These are phyloP conservation scores for Callipepla californica DNA, from an alignment of 2,113 vertebrate genomes.

Conservation along the genomic window DNA sequence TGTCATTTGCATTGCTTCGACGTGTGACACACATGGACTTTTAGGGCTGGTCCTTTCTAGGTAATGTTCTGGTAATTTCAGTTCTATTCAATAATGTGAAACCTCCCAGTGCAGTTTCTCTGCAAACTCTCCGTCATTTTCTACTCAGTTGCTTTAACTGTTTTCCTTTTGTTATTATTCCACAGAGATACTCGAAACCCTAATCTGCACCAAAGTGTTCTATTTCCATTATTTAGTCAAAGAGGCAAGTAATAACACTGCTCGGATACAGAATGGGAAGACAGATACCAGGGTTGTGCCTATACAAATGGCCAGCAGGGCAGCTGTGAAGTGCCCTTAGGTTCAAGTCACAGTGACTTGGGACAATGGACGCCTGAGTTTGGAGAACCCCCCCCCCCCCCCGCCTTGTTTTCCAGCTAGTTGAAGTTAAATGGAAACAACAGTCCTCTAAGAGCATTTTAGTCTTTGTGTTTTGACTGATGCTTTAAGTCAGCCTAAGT, in stretches of 20 bases:
- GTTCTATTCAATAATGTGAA: background rate
- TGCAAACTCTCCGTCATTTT: background rate
- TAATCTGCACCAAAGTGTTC: background rate
- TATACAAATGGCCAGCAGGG: too few relatives aligned
- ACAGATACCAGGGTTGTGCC: background rate
- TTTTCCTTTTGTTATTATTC: background rate
- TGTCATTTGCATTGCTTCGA: background rate
- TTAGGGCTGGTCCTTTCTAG: background rate
- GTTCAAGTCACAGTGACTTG: background rate
- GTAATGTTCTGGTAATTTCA: background rate
- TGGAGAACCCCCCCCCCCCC: background rate
- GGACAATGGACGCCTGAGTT: background rate
- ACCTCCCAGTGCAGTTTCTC: background rate
- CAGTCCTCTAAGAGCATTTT: background rate
- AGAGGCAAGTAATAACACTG: background rate
- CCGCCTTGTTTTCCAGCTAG: background rate
- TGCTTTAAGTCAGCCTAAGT: background rate
- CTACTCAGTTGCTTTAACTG: background rate
- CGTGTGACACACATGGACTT: background rate
- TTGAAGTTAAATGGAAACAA: background rate
- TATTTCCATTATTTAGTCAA: background rate
- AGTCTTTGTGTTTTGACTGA: background rate
- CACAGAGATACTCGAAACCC: background rate
- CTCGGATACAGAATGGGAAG: accelerated
- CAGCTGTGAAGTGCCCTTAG: background rate